Evolutionary conservation across 2,113 vertebrate genomes (phyloP).

Genomic region (Reinhardtius hippoglossoides): DNA sequence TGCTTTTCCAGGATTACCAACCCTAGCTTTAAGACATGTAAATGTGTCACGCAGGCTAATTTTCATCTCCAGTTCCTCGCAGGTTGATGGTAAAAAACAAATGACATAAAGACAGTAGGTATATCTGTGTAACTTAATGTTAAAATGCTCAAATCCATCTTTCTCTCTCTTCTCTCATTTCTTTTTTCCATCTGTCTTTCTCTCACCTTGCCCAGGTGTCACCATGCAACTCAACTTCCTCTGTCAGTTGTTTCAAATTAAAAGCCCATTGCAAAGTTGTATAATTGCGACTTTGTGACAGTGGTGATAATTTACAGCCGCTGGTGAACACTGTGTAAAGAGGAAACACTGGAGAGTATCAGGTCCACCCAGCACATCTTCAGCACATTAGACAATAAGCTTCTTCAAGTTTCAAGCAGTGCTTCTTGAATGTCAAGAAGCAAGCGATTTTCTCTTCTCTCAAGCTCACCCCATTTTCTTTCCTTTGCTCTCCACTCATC

Average conservation of each 20-base stretch:
- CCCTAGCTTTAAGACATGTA: too few relatives aligned
- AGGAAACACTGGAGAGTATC: background rate
- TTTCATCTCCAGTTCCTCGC: too few relatives aligned
- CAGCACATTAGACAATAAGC: conserved; percentile 47
- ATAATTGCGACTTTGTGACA: background rate
- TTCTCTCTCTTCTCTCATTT: background rate
- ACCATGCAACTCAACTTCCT: background rate
- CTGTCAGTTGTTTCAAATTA: background rate
- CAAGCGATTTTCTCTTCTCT: conserved; percentile 14
- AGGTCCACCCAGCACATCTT: conserved; percentile 35
- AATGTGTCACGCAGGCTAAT: too few relatives aligned
- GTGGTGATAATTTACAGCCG: background rate
- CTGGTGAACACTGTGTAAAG: background rate
- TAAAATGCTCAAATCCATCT: background rate
- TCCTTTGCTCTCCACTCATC: conserved; percentile 27
- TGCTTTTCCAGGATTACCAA: too few relatives aligned
- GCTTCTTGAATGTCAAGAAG: conserved; percentile 58
- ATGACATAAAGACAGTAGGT: too few relatives aligned
- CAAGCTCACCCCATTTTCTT: conserved; percentile 22
- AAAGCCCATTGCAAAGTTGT: background rate
- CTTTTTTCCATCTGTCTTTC: background rate
- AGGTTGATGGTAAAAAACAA: too few relatives aligned
- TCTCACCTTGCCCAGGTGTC: background rate
- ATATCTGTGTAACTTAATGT: background rate
- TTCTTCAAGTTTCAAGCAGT: conserved; percentile 50